Evolutionary conservation across 2,888 invertebrate genomes (phyloP).

Genomic region (Fragum sueziense): DNA sequence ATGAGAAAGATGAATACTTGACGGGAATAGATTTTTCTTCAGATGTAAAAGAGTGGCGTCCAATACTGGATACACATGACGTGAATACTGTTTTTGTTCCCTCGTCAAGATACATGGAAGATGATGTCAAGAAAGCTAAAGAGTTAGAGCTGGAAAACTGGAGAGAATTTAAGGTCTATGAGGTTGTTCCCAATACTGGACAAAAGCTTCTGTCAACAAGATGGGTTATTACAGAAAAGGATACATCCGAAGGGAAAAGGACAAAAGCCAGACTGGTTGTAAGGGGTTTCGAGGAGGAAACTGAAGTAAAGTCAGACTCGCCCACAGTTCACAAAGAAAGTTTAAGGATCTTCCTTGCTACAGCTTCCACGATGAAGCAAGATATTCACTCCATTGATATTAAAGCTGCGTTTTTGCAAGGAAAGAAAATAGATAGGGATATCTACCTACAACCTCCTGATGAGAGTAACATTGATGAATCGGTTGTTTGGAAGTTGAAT

Average conservation of each 20-base stretch:
- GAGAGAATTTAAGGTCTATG: slow-evolving; percentile 35
- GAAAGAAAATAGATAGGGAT: slow-evolving; percentile 21
- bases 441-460: slow-evolving; percentile 27
- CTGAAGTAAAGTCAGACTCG: slow-evolving; percentile 46
- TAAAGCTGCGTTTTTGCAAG: slow-evolving; percentile 51
- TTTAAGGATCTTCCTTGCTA: slow-evolving; percentile 29
- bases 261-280: slow-evolving; percentile 46
- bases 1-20: slow-evolving; percentile 14
- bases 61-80: slow-evolving; percentile 10
- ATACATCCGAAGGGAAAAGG: not conserved
- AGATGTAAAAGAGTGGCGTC: slow-evolving; percentile 35
- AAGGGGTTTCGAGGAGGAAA: slow-evolving; percentile 43
- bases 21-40: slow-evolving; percentile 36
- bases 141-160: slow-evolving; percentile 41
- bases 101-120: slow-evolving; percentile 29
- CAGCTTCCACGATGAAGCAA: slow-evolving; percentile 22
- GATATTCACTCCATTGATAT: slow-evolving; percentile 41
- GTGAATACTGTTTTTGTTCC: slow-evolving; percentile 29
- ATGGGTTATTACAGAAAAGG: slow-evolving; percentile 47
- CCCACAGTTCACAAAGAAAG: slow-evolving; percentile 43
- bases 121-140: slow-evolving; percentile 33
- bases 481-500: slow-evolving; percentile 34
- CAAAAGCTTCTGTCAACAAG: slow-evolving; percentile 43
- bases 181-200: slow-evolving; percentile 26
- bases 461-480: slow-evolving; percentile 14